Conservation (phyloP, 2,797 vertebrate species). For the Artibeus lituratus region DNA sequence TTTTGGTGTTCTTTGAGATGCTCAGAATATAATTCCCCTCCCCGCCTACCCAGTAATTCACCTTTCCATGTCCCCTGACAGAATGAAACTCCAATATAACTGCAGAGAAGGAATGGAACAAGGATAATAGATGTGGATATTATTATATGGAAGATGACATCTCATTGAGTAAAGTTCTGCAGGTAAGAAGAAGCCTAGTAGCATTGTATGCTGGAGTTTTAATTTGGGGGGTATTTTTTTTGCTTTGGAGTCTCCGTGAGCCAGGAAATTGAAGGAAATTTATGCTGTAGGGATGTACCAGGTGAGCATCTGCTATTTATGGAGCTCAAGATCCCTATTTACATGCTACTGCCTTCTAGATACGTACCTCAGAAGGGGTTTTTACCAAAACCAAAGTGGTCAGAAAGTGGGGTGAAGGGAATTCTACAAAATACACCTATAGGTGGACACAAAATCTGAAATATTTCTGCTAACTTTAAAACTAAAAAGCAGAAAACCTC, state of each 20-base stretch:
- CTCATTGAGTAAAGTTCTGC: not conserved
- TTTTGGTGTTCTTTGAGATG: not conserved
- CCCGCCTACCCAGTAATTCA: not conserved
- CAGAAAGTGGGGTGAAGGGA: not conserved
- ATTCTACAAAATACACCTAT: not conserved
- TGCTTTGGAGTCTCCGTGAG: not conserved
- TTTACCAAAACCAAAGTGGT: not conserved
- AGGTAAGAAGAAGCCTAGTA: not conserved
- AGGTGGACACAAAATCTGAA: not conserved
- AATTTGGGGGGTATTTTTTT: not conserved
- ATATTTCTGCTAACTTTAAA: not conserved
- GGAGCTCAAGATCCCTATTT: not conserved
- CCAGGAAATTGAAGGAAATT: not conserved
- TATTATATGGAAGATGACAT: not conserved
- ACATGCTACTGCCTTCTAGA: not conserved
- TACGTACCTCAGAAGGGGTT: not conserved
- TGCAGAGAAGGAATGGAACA: conserved; percentile 21
- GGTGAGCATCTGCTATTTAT: not conserved
- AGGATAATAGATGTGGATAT: not conserved
- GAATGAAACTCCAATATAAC: conserved; percentile 46
- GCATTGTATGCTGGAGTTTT: conserved; percentile 12
- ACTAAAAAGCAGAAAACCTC: not conserved
- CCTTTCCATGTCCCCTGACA: not conserved
- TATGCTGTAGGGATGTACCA: not conserved
- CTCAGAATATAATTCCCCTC: not conserved